A percentile compares a stretch with the other conserved stretches of the same genome.
These are phyloP conservation scores for Peromyscus californicus DNA, from an alignment of 2,113 vertebrate genomes.

Conservation along the genomic window DNA sequence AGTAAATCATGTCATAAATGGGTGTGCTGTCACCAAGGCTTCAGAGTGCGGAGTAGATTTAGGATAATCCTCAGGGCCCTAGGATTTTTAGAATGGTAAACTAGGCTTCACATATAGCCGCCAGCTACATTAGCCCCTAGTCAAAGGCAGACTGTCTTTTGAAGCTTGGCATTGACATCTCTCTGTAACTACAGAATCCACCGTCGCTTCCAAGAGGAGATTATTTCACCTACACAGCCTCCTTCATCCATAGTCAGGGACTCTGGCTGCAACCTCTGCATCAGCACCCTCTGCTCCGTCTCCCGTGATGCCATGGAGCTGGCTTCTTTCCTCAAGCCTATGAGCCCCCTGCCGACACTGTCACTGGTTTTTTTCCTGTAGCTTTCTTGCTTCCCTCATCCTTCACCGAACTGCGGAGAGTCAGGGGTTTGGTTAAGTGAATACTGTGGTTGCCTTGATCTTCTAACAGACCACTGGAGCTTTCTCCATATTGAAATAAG, in stretches of 20 bases:
- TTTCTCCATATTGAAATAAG: not conserved
- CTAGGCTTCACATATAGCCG: not conserved
- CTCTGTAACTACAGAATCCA: not conserved
- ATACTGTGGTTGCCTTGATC: no score
- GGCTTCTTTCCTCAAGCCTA: not conserved
- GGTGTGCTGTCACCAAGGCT: not conserved
- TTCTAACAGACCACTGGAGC: not conserved
- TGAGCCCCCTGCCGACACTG: not conserved
- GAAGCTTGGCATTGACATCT: not conserved
- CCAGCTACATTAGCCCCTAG: not conserved
- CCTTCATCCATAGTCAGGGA: not conserved
- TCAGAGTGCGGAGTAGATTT: not conserved
- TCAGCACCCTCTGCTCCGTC: not conserved
- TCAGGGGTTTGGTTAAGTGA: not conserved
- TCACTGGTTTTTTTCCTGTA: no score
- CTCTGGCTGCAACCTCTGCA: not conserved
- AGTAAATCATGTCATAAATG: not conserved
- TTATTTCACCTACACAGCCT: not conserved
- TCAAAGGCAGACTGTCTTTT: not conserved
- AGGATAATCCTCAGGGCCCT: not conserved
- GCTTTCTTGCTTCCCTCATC: no score
- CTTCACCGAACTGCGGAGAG: not conserved
- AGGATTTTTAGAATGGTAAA: not conserved
- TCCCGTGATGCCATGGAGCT: no score
- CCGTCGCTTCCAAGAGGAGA: no score